Evolutionary conservation across 2,888 invertebrate genomes (phyloP).

Genomic region (Protophormia terraenovae): DNA sequence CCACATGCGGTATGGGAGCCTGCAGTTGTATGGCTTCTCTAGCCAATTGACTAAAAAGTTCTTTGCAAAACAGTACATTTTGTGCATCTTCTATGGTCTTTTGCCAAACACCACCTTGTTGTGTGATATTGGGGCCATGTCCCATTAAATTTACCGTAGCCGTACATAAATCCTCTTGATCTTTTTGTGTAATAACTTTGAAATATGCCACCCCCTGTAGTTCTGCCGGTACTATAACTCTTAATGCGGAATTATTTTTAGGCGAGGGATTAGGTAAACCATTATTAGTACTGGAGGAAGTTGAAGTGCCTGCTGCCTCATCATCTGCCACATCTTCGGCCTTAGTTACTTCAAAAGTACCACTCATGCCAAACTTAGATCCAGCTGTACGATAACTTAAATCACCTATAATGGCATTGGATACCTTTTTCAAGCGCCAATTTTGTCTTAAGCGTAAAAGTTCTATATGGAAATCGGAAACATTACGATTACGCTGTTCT

Average conservation of each 20-base stretch:
- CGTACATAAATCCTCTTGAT: slow-evolving; percentile 94
- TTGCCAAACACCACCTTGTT: slow-evolving; percentile 90
- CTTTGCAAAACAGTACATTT: slow-evolving; percentile 98
- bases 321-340: slow-evolving; percentile 85
- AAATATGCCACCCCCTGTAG: slow-evolving; percentile 98
- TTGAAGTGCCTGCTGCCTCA: slow-evolving; percentile 81
- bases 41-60: slow-evolving; percentile 95
- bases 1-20: slow-evolving; percentile 97
- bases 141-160: slow-evolving; percentile 91
- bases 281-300: slow-evolving; percentile 79
- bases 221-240: slow-evolving; percentile 96
- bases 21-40: slow-evolving; percentile 97
- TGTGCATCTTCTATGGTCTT: slow-evolving; percentile 98
- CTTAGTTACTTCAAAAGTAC: slow-evolving; percentile 97
- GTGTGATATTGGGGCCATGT: slow-evolving; percentile 87
- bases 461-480: slow-evolving; percentile 96
- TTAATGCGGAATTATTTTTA: slow-evolving; percentile 88
- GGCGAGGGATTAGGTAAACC: slow-evolving; percentile 84
- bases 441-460: slow-evolving; percentile 93
- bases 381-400: slow-evolving; percentile 97
- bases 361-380: slow-evolving; percentile 95
- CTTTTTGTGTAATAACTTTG: slow-evolving; percentile 96
- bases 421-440: slow-evolving; percentile 98
- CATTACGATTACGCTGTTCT: slow-evolving; percentile 90
- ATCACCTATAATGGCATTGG: slow-evolving; percentile 97